Evolutionary conservation across 1,140 invertebrate genomes (phyloP).

Genomic region (Aleiodes sp.): DNA sequence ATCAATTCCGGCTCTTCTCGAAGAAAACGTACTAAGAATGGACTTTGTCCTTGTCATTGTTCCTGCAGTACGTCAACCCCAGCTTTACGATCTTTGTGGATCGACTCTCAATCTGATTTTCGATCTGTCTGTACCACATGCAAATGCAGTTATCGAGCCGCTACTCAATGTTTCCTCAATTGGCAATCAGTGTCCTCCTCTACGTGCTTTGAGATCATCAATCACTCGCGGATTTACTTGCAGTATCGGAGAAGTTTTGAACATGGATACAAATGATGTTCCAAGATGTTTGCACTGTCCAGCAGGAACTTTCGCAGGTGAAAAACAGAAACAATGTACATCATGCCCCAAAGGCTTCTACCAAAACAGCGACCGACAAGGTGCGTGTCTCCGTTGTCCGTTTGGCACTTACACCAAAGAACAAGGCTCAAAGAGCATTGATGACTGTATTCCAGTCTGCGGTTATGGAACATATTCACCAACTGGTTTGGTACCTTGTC

Average conservation of each 20-base stretch:
- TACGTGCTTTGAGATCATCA: constrained; percentile 85
- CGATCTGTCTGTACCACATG: constrained; percentile 91
- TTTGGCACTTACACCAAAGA: constrained; percentile 91
- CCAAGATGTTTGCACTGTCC: constrained; percentile 92
- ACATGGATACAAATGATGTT: constrained; percentile 90
- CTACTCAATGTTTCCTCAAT: constrained; percentile 88
- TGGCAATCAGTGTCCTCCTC: constrained; percentile 89
- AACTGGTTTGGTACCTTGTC: constrained; percentile 92
- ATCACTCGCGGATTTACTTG: constrained; percentile 92
- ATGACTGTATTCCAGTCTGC: constrained; percentile 91
- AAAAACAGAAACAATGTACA: constrained; percentile 88
- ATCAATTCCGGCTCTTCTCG: constrained; percentile 77
- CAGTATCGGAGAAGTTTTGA: constrained; percentile 90
- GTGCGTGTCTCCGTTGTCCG: constrained; percentile 87
- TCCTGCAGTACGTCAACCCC: constrained; percentile 85
- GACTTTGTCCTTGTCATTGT: constrained; percentile 89
- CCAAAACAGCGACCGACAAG: constrained; percentile 90
- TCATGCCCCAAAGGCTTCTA: constrained; percentile 90
- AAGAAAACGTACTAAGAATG: constrained; percentile 89
- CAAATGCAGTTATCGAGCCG: constrained; percentile 89
- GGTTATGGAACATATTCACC: constrained; percentile 96
- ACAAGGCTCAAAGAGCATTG: constrained; percentile 85
- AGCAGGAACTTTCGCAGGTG: constrained; percentile 90
- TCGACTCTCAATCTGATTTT: constrained; percentile 93
- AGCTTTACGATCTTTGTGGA: constrained; percentile 93